Percentiles rank a stretch among this genome's conserved stretches.
phyloP scores from a whole-genome alignment of 2,888 invertebrate genomes.

The Thera obeliscata region DNA sequence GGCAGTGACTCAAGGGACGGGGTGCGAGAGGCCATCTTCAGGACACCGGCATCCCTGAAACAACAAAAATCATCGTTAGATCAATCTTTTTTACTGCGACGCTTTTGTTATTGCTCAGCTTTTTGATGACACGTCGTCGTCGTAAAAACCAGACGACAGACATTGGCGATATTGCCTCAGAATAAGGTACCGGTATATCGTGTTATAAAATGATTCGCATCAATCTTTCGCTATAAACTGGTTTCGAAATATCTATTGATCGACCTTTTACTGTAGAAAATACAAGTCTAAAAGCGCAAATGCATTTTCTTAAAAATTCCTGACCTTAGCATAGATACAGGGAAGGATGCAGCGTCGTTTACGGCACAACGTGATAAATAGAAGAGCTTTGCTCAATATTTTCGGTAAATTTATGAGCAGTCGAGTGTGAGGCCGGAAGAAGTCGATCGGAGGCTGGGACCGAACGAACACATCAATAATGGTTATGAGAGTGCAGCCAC shows the following conservation, averaged over 20 bases:
- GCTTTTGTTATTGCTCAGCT: conserved; percentile 33
- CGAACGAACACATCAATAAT: conserved; percentile 70
- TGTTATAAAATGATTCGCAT: conserved; percentile 40
- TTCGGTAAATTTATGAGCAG: conserved; percentile 64
- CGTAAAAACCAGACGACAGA: conserved; percentile 39
- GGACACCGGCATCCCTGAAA: conserved; percentile 94
- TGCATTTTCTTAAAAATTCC: conserved; percentile 55
- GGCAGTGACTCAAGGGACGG: conserved; percentile 96
- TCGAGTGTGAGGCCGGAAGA: conserved; percentile 61
- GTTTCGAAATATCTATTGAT: conserved; percentile 35
- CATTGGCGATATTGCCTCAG: conserved; percentile 37
- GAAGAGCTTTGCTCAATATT: conserved; percentile 69
- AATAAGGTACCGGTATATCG: conserved; percentile 35
- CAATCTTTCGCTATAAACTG: conserved; percentile 39
- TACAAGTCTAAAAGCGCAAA: conserved; percentile 51
- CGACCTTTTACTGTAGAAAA: conserved; percentile 37
- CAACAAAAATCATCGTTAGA: conserved; percentile 57
- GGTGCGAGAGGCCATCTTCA: conserved; percentile 97
- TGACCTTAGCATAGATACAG: conserved; percentile 65
- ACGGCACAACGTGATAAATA: conserved; percentile 64
- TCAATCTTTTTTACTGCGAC: conserved; percentile 25
- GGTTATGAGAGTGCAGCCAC: conserved; percentile 60
- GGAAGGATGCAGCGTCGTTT: conserved; percentile 52
- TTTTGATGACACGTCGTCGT: conserved; percentile 37
- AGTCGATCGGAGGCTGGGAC: conserved; percentile 48